Evolutionary conservation across 2,888 invertebrate species (phyloP).

Genomic region (Andrena hattorfiana): DNA sequence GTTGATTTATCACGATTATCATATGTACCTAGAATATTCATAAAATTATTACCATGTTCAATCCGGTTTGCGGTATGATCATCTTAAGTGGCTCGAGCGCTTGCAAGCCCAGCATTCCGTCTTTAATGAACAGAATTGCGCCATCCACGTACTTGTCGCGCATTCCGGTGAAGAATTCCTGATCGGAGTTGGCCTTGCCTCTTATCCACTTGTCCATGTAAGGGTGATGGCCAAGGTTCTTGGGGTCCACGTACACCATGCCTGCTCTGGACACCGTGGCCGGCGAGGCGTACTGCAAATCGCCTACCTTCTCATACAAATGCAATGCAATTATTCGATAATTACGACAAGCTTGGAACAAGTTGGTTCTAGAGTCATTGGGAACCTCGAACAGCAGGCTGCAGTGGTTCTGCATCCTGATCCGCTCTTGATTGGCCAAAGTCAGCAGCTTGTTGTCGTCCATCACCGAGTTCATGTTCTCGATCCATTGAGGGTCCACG

Average conservation of each 20-base stretch:
- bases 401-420: conserved; percentile 92
- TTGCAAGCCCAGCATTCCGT: conserved; percentile 91
- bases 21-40: too few relatives aligned
- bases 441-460: conserved; percentile 96
- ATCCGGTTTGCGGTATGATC: conserved; percentile 93
- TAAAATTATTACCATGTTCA: conserved; percentile 90
- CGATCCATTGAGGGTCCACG: conserved; percentile 97
- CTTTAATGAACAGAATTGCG: conserved; percentile 90
- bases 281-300: conserved; percentile 95
- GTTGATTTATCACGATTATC: conserved; percentile 20
- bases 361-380: not conserved
- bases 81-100: conserved; percentile 91
- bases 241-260: conserved; percentile 97
- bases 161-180: conserved; percentile 85
- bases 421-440: conserved; percentile 95
- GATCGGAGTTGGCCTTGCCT: conserved; percentile 86
- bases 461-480: conserved; percentile 99
- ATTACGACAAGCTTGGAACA: too few relatives aligned
- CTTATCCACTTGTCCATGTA: conserved; percentile 94
- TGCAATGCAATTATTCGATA: too few relatives aligned
- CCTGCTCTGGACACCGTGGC: conserved; percentile 97
- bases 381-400: conserved; percentile 93
- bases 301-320: conserved; percentile 89
- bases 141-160: conserved; percentile 92
- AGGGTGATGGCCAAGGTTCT: conserved; percentile 94